phyloP scores from a whole-genome alignment of 64 coral and sea anemone species.

The Montipora efflorescens region DNA sequence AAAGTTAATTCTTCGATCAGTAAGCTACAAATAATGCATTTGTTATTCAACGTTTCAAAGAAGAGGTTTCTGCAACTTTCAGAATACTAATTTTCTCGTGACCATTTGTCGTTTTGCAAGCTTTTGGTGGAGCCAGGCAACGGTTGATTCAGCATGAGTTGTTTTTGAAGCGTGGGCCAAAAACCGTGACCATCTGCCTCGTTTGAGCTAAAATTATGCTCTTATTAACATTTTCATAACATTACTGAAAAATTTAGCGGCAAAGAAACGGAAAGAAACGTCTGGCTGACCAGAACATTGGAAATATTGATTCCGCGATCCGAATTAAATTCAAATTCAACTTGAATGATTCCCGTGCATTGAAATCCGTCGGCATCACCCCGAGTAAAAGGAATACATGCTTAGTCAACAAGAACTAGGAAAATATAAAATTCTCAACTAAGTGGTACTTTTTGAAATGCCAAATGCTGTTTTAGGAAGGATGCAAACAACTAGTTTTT shows the following conservation, averaged over 20 bases:
- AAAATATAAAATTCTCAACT: too few relatives aligned
- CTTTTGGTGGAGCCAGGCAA: not conserved
- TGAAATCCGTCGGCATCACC: not conserved
- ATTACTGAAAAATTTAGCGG: not conserved
- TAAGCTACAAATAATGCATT: too few relatives aligned
- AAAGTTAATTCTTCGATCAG: too few relatives aligned
- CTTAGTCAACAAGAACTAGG: too few relatives aligned
- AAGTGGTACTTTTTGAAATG: too few relatives aligned
- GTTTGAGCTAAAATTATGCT: conserved; percentile 9
- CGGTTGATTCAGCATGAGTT: not conserved
- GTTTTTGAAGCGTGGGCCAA: not conserved
- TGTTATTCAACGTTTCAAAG: too few relatives aligned
- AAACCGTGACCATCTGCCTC: not conserved
- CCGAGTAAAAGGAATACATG: not conserved
- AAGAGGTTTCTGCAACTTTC: not conserved
- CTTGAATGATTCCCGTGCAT: not conserved
- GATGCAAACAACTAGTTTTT: too few relatives aligned
- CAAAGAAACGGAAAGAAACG: not conserved
- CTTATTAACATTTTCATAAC: conserved; percentile 26
- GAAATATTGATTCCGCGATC: not conserved
- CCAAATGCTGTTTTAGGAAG: too few relatives aligned
- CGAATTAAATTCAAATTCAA: not conserved
- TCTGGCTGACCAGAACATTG: not conserved
- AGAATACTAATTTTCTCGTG: not conserved
- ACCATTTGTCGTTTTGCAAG: not conserved